Evolutionary conservation across 1,140 invertebrate genomes (phyloP), one percentile per base, ranked within the genome.

Genomic region (Aphis craccivora): DNA sequence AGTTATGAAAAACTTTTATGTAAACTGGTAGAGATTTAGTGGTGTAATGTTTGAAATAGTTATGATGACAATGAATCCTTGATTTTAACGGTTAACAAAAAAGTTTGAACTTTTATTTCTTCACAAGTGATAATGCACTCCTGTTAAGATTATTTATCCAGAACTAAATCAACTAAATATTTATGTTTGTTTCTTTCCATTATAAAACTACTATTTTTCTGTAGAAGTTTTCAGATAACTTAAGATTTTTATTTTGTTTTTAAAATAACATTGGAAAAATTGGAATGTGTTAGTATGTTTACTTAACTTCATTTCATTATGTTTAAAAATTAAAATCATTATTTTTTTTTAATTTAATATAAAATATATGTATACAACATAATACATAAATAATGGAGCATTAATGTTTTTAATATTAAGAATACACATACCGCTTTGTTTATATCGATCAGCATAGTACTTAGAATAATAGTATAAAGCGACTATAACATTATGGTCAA

Each of bases 41-140:
- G 25, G 43, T 87, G n/a, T 87, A n/a, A 87, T 45, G 14, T 45
- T 87, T 87, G 20, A 18, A 87, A 87, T 87, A 23, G 25, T 87
- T 45, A 87, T 87, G 84, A 87, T 48, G 43, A 45, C 40, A 45
- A 87, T 45, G 84, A 87, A 87, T 45, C 25, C 30, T 48, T 87
- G 84, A 87, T 45, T 87, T 88, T n/a, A 87, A 87, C 43, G 84
- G 84, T 48, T 87, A 87, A 87, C 43, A 30, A 87, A 87, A 76
- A 87, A 87, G 84, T 87, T 48, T 9, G 83, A 84, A 43, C 83
- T 84, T 84, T 84, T 84, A 43, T 84, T 43, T 84, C 40, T 84
- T 84, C 40, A 43, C 23, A 14, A 84, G 37, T 84, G 37, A 40
- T 84, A 84, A 84, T 84, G 83, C 37, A 43, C 9, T 43, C 8